These are phyloP conservation scores for Lochmaea capreae DNA, from an alignment of 2,888 invertebrate species.

Conservation along the genomic window DNA sequence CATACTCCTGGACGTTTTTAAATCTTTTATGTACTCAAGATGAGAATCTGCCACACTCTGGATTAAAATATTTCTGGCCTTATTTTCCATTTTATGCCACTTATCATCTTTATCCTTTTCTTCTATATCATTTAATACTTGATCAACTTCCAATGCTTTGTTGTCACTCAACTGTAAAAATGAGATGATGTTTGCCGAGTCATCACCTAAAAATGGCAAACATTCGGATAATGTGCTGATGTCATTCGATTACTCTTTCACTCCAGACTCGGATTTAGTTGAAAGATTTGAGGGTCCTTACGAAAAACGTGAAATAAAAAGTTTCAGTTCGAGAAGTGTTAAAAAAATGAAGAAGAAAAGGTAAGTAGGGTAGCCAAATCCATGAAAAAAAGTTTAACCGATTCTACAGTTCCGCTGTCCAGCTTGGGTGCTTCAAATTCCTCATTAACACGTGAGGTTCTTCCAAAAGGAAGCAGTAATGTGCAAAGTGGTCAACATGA, in stretches of 20 bases:
- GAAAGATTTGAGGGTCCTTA: neutral
- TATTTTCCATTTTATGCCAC: too few relatives aligned
- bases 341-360: neutral
- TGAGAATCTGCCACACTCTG: too few relatives aligned
- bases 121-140: too few relatives aligned
- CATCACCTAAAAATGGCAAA: neutral
- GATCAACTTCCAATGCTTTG: too few relatives aligned
- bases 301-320: neutral
- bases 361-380: neutral
- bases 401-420: constrained; percentile 12
- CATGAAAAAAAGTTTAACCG: constrained; percentile 2
- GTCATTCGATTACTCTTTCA: neutral
- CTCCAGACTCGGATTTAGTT: neutral
- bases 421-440: constrained; percentile 9
- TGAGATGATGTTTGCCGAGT: constrained; percentile 3
- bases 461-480: constrained; percentile 16
- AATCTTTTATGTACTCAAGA: too few relatives aligned
- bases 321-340: neutral
- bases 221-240: too few relatives aligned
- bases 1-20: too few relatives aligned
- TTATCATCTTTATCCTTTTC: too few relatives aligned
- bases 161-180: neutral
- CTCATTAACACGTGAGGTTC: constrained; percentile 6
- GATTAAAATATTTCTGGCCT: too few relatives aligned
- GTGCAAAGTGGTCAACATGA: too few relatives aligned